Conservation (phyloP, 1,140 invertebrate genomes). For the Liolophura sinensis region DNA sequence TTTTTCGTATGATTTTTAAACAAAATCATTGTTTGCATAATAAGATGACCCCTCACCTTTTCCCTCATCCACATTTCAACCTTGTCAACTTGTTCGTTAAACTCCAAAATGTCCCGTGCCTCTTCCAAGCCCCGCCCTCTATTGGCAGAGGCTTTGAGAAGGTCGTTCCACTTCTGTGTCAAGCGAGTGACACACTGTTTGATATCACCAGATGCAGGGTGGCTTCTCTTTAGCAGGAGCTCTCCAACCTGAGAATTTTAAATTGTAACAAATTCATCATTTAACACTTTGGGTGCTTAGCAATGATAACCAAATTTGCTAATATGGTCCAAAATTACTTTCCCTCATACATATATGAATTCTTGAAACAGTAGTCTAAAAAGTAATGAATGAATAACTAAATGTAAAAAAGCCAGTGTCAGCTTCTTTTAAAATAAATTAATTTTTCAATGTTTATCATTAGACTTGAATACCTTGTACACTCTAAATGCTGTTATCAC, state of each 20-base stretch:
- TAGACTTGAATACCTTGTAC: not conserved
- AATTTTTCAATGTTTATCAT: not conserved
- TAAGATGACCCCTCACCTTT: slow-evolving; percentile 61
- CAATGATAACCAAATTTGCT: too few relatives aligned
- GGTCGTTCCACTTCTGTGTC: slow-evolving; percentile 75
- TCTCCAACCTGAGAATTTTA: slow-evolving; percentile 29
- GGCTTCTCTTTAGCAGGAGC: slow-evolving; percentile 62
- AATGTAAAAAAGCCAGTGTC: too few relatives aligned
- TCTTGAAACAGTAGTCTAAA: too few relatives aligned
- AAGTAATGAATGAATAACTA: too few relatives aligned
- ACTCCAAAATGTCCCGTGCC: slow-evolving; percentile 95
- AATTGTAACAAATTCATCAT: not conserved
- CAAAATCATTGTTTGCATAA: too few relatives aligned
- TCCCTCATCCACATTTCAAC: slow-evolving; percentile 96
- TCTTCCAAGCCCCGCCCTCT: slow-evolving; percentile 90
- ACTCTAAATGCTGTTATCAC: not conserved
- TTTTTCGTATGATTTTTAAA: too few relatives aligned
- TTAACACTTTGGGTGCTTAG: not conserved
- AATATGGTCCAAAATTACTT: too few relatives aligned
- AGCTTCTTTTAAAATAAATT: not conserved
- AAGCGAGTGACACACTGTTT: slow-evolving; percentile 73
- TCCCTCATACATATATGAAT: too few relatives aligned
- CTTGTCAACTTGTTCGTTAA: slow-evolving; percentile 94
- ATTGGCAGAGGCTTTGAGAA: slow-evolving; percentile 78
- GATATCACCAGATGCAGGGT: slow-evolving; percentile 73